Evolutionary conservation across 2,797 vertebrate species (phyloP), one percentile per base, ranked within the genome.

Genomic region (Allobates femoralis): DNA sequence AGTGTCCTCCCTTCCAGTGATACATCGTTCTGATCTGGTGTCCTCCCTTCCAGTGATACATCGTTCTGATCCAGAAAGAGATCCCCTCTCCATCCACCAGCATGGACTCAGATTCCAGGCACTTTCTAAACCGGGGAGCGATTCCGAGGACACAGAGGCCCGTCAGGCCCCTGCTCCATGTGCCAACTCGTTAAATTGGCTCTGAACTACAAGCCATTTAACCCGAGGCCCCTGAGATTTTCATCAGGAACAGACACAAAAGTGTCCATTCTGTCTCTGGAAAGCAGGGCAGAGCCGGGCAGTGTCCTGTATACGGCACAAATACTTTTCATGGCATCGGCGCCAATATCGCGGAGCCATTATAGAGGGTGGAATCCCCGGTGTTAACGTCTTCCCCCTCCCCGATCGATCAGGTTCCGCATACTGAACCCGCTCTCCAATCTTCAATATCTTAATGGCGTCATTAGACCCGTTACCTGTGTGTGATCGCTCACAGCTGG

Each of bases 381-480:
- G 37, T 67, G 53, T 30, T n/a, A 77, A 26, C 28, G 26, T 28
- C 34, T 16, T 30, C 21, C 75, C 12, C 55, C 51, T 41, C 67
- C 71, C 56, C 30, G 11, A 78, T 85, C 30, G 46, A 71, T 79
- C 60, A 28, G 21, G 64, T 37, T 80, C n/a, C 30, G 50, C 50
- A n/a, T 15, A 66, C 37, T 64, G 51, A 80, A 37, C 66, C 11
- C 50, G 46, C 37, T 67, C 80, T 82, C 18, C 30, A 26, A 73
- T 82, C 64, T 73, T 66, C 76, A 84, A 80, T 87, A 79, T 84
- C 82, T 66, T 84, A 80, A 75, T 79, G 82, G 86, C 28, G 55
- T 78, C 75, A 37, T 79, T 73, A 79, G 66, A 28, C 16, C 23
- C 14, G 75, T 78, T 87, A 83, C 82, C 67, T 55, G 76, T 50